These are phyloP conservation scores for Onychostruthus taczanowskii DNA, from an alignment of 2,113 vertebrate genomes.

Conservation along the genomic window DNA sequence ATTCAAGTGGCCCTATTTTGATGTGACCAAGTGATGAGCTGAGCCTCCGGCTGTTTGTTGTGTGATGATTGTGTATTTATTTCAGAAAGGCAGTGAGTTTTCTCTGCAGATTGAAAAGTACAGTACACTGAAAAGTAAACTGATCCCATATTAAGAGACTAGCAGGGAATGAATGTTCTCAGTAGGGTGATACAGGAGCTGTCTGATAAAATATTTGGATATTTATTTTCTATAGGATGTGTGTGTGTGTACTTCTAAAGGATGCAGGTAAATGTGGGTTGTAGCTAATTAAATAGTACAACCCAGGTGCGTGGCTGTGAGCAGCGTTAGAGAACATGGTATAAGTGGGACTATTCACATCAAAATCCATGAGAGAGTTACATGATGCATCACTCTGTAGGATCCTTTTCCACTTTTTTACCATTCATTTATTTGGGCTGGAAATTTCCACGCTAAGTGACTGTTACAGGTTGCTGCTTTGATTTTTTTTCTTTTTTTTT, in stretches of 20 bases:
- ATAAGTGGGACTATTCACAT: not conserved
- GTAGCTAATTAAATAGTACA: not conserved
- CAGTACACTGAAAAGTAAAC: not conserved
- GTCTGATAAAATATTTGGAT: not conserved
- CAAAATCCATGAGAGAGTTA: not conserved
- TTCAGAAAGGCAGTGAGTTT: not conserved
- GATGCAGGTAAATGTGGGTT: not conserved
- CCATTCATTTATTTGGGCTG: not conserved
- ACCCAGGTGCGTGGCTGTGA: fast-evolving
- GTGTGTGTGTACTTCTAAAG: not conserved
- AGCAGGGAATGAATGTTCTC: not conserved
- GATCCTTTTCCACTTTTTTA: not conserved
- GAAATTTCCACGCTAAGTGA: not conserved
- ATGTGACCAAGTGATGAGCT: not conserved
- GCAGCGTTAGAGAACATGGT: not conserved
- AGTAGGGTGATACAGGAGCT: not conserved
- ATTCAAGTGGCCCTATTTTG: not conserved
- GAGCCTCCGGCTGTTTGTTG: not conserved
- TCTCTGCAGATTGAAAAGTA: not conserved
- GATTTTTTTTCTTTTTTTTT: not conserved
- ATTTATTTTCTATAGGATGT: not conserved
- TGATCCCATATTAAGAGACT: not conserved
- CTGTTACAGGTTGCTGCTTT: not conserved
- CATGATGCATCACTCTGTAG: not conserved
- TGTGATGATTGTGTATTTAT: not conserved